Evolutionary conservation across 2,113 vertebrate genomes (phyloP).

Genomic region (Sceloporus undulatus): DNA sequence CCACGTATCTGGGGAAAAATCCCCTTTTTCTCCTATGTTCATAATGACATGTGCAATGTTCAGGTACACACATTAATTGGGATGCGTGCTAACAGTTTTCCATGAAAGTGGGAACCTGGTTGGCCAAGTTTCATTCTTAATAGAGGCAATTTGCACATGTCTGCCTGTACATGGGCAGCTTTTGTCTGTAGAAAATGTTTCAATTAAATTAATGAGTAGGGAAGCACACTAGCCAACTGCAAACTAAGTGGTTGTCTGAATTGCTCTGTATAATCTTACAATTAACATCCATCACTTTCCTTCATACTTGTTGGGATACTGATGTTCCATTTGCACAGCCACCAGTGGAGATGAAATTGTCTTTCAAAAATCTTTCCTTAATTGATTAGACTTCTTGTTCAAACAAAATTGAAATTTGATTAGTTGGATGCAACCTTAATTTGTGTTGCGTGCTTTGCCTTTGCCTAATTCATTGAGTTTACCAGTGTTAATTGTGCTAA

Average conservation of each 20-base stretch:
- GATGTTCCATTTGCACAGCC: neutral
- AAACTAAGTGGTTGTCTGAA: neutral
- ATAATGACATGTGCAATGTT: neutral
- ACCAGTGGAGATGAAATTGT: neutral
- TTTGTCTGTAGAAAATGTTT: neutral
- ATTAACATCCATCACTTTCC: neutral
- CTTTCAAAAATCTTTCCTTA: neutral
- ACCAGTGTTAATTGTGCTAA: slow-evolving; percentile 29
- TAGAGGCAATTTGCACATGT: neutral
- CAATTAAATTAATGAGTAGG: neutral
- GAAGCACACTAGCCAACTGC: neutral
- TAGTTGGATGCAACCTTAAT: slow-evolving; percentile 25
- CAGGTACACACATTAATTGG: neutral
- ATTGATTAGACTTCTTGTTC: slow-evolving; percentile 20
- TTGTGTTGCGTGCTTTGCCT: slow-evolving; percentile 15
- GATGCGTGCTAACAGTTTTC: neutral
- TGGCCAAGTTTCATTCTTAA: neutral
- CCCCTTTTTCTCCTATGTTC: neutral
- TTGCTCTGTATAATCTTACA: neutral
- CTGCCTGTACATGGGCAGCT: neutral
- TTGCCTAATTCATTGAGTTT: slow-evolving; percentile 18
- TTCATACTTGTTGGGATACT: neutral
- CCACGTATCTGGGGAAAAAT: neutral
- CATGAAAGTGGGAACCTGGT: neutral
- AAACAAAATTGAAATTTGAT: slow-evolving; percentile 22